Percentiles rank a stretch among this genome's conserved stretches.
Evolutionary conservation across 2,888 invertebrate species (phyloP).

Genomic region (Stenodera caucasica): DNA sequence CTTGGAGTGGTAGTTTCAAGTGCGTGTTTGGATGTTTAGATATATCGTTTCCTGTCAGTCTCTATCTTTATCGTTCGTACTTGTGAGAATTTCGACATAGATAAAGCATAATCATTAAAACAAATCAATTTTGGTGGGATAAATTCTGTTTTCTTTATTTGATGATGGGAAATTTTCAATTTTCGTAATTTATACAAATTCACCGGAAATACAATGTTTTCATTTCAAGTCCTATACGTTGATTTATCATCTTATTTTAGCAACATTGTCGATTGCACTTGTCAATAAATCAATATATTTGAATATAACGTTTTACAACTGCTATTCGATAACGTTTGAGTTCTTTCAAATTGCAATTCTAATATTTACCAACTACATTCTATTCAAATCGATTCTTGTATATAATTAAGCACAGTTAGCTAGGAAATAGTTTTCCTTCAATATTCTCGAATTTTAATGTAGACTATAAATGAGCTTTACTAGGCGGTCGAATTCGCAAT

Average conservation of each 20-base stretch:
- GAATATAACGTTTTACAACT: constrained; percentile 24
- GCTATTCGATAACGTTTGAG: constrained; percentile 7
- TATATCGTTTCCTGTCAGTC: background rate
- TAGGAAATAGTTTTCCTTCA: background rate
- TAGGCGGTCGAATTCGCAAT: no score
- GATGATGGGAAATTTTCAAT: constrained; percentile 9
- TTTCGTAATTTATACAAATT: constrained; percentile 1
- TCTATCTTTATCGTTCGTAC: background rate
- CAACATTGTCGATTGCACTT: constrained; percentile 20
- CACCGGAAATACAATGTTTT: constrained; percentile 8
- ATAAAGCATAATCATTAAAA: constrained; percentile 31
- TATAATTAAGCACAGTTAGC: background rate
- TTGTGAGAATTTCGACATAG: constrained; percentile 22
- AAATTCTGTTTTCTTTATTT: constrained; percentile 9
- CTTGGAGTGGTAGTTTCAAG: constrained; percentile 24
- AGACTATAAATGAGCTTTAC: no score
- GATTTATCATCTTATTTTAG: constrained; percentile 28
- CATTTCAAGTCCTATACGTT: constrained; percentile 11
- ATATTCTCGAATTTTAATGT: no score
- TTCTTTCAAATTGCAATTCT: background rate
- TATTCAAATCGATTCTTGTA: background rate
- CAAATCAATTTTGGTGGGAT: constrained; percentile 15
- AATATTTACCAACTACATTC: background rate
- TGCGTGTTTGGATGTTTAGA: constrained; percentile 24
- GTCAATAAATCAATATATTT: constrained; percentile 28